Conservation (phyloP, 1,140 invertebrate genomes). For the Rhyzopertha dominica region DNA sequence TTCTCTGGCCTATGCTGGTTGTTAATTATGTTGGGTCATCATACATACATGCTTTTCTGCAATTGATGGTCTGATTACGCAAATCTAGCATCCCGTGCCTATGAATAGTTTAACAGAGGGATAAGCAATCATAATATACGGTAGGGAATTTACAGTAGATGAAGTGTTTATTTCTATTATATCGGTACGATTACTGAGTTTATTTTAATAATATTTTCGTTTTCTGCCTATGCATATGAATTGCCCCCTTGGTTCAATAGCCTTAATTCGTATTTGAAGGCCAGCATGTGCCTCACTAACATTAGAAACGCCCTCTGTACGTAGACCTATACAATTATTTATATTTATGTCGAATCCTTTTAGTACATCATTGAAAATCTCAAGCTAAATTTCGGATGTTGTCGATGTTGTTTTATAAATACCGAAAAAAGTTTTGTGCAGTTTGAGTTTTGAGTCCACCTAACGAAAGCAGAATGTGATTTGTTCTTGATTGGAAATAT, state of each 20-base stretch:
- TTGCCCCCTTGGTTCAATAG: constrained; percentile 25
- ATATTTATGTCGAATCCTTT: constrained; percentile 21
- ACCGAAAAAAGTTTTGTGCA: constrained; percentile 25
- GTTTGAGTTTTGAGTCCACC: constrained; percentile 8
- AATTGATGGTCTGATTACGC: too few relatives aligned
- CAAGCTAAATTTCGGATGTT: constrained; percentile 21
- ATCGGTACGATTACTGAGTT: too few relatives aligned
- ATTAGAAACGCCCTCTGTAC: constrained; percentile 30
- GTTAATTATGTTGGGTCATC: too few relatives aligned
- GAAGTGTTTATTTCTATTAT: too few relatives aligned
- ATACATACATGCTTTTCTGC: too few relatives aligned
- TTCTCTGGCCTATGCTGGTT: too few relatives aligned
- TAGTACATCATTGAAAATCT: constrained; percentile 21
- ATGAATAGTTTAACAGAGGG: too few relatives aligned
- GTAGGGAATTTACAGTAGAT: too few relatives aligned
- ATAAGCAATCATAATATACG: too few relatives aligned
- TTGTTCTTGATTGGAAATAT: constrained; percentile 12
- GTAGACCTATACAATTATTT: constrained; percentile 24
- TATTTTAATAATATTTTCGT: too few relatives aligned
- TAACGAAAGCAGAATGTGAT: constrained; percentile 11
- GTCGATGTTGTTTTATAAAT: constrained; percentile 20
- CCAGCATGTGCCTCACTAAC: constrained; percentile 25
- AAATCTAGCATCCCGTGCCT: too few relatives aligned
- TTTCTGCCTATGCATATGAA: constrained; percentile 32
- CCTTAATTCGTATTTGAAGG: constrained; percentile 21